Evolutionary conservation across 2,797 vertebrate genomes (phyloP), one percentile per base, ranked within the genome.

Genomic region (Epinephelus coioides): DNA sequence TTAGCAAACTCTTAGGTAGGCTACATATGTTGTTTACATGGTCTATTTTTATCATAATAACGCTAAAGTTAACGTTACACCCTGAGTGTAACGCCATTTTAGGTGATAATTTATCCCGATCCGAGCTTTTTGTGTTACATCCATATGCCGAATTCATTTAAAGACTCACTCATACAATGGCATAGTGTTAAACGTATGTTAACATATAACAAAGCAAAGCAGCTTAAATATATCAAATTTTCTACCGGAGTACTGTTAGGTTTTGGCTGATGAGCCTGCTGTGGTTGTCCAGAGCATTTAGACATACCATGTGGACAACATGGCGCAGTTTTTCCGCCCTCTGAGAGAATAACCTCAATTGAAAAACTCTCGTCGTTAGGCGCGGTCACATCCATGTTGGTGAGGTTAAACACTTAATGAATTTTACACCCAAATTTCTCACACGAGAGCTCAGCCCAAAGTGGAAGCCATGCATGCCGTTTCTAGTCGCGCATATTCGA

Each of bases 271-370:
- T 8, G 34, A 8, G 1, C 5, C 47, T 1, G 1, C 6, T 7
- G 49, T 3, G 19, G 5, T 2, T 14, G 18, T 27, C 4, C 9
- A 5, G 34, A 43, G 3, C 38, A 18, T 30, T 49, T 4, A 7
- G 0, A 27, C 81, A 87, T 25, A 96, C 95, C 95, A 17, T 96
- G 95, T 1, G 88, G 91, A 76, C 96, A 96, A 15, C 79, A 82
- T 1, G 96, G 95, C 40, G 88, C 88, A 3, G 63, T 34, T 66
- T 67, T 86, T 5, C 46, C 86, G 0, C 34, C 86, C 3, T 86
- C 81, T 8, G 70, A n/a, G 11, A 95, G 15, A 77, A 96, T 76
- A 1, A 95, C 86, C 18, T 96, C 92, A 55, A 96, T 69, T 27
- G 91, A 94, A 1, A 90, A 86, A 4, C 44, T 62, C 3, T 91